These are phyloP conservation scores for Pyrrhopygopsis socrates DNA, from an alignment of 2,888 invertebrate genomes.

Conservation along the genomic window DNA sequence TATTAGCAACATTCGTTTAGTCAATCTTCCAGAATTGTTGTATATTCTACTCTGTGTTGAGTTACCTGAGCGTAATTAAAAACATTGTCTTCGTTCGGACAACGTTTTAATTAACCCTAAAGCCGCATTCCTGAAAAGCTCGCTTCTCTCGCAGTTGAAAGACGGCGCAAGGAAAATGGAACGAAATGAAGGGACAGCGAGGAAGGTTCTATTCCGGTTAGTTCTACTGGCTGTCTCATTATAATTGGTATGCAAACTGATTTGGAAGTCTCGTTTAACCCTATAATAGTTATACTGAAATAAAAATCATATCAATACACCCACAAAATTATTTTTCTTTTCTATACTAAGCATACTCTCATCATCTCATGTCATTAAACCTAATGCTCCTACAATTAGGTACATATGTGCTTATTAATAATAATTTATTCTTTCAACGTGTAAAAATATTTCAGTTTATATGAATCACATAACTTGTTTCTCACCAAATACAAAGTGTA, in stretches of 20 bases:
- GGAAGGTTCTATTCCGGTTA: not conserved
- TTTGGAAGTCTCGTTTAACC: not conserved
- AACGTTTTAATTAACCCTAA: slow-evolving; percentile 1
- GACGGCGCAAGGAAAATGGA: not conserved
- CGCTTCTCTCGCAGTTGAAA: not conserved
- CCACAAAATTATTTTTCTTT: no score
- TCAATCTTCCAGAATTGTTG: no score
- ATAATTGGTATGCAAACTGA: not conserved
- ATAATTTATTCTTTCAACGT: no score
- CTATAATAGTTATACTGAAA: not conserved
- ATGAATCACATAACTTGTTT: no score
- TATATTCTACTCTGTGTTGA: slow-evolving; percentile 17
- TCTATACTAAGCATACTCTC: no score
- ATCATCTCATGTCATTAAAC: no score
- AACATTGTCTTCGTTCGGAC: not conserved
- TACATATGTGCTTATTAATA: no score
- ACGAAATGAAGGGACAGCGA: not conserved
- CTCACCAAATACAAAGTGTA: no score
- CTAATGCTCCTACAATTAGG: no score
- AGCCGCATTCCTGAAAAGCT: slow-evolving; percentile 8
- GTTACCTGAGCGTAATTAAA: not conserved
- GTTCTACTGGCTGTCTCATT: not conserved
- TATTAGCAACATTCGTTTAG: no score
- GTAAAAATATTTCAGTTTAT: no score
- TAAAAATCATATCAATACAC: no score